These are phyloP conservation scores for Criorhina ranunculi DNA, from an alignment of 2,888 invertebrate genomes.

Conservation along the genomic window DNA sequence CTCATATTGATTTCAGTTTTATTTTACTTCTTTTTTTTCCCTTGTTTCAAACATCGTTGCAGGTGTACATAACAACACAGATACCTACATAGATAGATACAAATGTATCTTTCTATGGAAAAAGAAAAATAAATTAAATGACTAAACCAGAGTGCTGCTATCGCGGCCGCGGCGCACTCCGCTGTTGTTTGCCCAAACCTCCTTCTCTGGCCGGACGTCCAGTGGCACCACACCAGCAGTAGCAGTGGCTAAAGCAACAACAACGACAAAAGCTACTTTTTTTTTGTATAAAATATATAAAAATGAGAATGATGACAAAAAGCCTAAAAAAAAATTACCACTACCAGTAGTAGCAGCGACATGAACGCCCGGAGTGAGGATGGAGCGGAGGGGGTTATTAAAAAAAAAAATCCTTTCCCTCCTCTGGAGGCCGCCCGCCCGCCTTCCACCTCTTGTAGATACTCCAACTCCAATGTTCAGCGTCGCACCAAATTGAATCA, in stretches of 20 bases:
- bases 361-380: conserved; percentile 32
- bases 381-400: conserved; percentile 5
- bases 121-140: conserved; percentile 42
- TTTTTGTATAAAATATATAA: conserved; percentile 55
- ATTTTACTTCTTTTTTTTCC: conserved; percentile 41
- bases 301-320: conserved; percentile 75
- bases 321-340: conserved; percentile 75
- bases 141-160: conserved; percentile 29
- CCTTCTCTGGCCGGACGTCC: conserved; percentile 52
- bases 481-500: conserved; percentile 73
- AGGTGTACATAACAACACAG: conserved; percentile 60
- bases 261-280: conserved; percentile 39
- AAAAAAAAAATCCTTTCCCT: conserved; percentile 72
- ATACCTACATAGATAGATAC: conserved; percentile 49
- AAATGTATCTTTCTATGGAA: conserved; percentile 58
- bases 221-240: conserved; percentile 43
- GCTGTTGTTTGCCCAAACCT: conserved; percentile 67
- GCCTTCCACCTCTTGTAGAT: conserved; percentile 66
- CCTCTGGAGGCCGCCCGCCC: conserved; percentile 66
- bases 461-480: conserved; percentile 33
- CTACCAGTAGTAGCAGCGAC: conserved; percentile 74
- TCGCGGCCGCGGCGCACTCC: conserved; percentile 53
- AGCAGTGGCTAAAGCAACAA: conserved; percentile 47
- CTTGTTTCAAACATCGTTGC: conserved; percentile 61
- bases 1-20: conserved; percentile 66